Conservation (phyloP, 2,113 vertebrate species). For the Notechis scutatus region DNA sequence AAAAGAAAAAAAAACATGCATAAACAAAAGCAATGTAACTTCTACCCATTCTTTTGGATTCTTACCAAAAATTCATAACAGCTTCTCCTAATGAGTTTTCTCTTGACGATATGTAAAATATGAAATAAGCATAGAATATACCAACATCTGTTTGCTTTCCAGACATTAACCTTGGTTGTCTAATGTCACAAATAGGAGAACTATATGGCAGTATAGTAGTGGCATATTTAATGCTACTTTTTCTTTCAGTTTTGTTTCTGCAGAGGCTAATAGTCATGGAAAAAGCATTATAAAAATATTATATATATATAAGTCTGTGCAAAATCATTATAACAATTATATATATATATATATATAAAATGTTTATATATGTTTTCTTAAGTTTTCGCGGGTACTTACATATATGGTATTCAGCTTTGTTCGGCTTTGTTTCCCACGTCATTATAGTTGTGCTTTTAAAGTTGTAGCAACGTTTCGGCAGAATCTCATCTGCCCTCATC, state of each 20-base stretch:
- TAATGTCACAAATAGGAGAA: not conserved
- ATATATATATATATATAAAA: too few species aligned
- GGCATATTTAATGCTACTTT: not conserved
- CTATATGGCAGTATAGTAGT: not conserved
- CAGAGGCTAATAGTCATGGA: not conserved
- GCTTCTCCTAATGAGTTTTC: not conserved
- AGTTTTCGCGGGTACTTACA: too few species aligned
- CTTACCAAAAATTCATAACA: not conserved
- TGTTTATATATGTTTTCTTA: too few species aligned
- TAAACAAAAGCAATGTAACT: not conserved
- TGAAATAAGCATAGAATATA: not conserved
- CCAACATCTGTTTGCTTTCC: not conserved
- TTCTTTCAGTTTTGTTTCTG: not conserved
- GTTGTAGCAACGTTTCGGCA: too few species aligned
- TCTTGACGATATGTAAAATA: not conserved
- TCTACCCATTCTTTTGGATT: not conserved
- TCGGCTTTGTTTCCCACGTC: too few species aligned
- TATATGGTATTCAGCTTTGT: too few species aligned
- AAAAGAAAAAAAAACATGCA: not conserved
- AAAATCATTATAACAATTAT: not conserved
- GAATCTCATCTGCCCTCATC: too few species aligned
- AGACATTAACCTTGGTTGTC: not conserved
- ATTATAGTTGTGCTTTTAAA: too few species aligned
- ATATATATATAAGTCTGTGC: too few species aligned
- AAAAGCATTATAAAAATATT: not conserved